Base-by-base conservation (phyloP, 2,888 invertebrate genomes). In the Tetranychus piercei region DNA sequence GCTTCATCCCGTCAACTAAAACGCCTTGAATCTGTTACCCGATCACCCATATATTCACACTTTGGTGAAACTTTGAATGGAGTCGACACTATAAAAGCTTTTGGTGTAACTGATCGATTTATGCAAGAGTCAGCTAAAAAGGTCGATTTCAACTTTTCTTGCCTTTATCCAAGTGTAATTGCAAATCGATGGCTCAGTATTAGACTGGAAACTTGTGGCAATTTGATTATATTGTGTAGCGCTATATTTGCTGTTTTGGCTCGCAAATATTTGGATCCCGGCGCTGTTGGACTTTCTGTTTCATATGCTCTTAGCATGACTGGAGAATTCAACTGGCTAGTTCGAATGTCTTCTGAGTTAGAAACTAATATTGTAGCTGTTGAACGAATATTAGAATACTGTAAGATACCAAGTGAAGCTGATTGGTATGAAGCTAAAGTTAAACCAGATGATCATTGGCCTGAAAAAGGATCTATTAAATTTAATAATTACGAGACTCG, bases 91-190 rank as follows among this genome's bases (percentile, higher is more conserved):
- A 94, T 95, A 78, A 86, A 94, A 79, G 94, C 95, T 0, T 95
- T 90, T 81, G 86, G 87, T 69, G 89, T 90, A 65, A 87, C 90
- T 79, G 84, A 88, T 5, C 86, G 92, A 81, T 97, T 99, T 82
- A 89, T 94, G 69, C 82, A 84, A 18, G 93, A 94, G 82, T 95
- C 94, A 0, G 93, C 96, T 81, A 84, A 84, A 22, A 89, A 89
- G 81, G 93, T 97, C 72, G 97, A 99, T 83, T 87, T 88, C 81
- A 95, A 95, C 85, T 93, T 94, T 84, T 86, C 90, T 67, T 92
- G 92, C 83, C 93, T 64, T 44, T 76, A 66, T 69, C 67, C 76
- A 74, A 65, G 55, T 23, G 23, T 77, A 76, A 44, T 73, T 20
- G 76, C 74, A 6, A 78, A 76, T 75, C 80, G 84, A 76, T 84